Conservation (phyloP, 2,888 invertebrate genomes). For the Ephialtes manifestator region DNA sequence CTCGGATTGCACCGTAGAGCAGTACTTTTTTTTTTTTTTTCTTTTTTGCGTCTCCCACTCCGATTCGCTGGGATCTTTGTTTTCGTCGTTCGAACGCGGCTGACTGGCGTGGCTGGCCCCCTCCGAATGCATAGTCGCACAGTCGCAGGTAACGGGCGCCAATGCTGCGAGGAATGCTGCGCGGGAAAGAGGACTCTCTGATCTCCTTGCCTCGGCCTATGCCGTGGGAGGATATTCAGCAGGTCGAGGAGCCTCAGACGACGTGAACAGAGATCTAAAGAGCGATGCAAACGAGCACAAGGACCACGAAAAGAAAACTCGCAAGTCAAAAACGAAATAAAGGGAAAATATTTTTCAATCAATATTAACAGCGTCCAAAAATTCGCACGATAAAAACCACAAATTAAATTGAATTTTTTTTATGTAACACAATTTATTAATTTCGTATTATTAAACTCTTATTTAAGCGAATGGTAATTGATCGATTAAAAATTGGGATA, state of each 20-base stretch:
- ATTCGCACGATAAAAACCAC: no score
- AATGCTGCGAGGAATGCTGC: conserved; percentile 64
- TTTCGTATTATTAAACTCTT: no score
- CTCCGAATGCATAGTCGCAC: conserved; percentile 43
- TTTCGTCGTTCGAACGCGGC: conserved; percentile 56
- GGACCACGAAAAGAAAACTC: conserved; percentile 15
- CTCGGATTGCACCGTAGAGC: conserved; percentile 1
- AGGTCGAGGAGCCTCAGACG: conserved; percentile 4
- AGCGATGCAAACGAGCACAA: conserved; percentile 22
- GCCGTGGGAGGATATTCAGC: conserved; percentile 20
- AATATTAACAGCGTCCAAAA: no score
- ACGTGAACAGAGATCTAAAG: conserved; percentile 19
- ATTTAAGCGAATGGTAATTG: no score
- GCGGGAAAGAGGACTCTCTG: conserved; percentile 43
- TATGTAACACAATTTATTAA: no score
- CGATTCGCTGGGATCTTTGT: conserved; percentile 56
- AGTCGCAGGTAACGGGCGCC: conserved; percentile 63
- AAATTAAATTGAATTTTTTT: no score
- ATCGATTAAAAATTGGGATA: no score
- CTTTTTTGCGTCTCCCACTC: conserved; percentile 38
- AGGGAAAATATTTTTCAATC: not conserved
- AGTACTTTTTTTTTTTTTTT: conserved; percentile 25
- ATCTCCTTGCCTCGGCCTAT: conserved; percentile 20
- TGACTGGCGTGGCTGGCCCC: conserved; percentile 24
- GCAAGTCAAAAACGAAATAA: not conserved